phyloP scores from a whole-genome alignment of 2,113 vertebrate genomes.

The Odocoileus hemionus region DNA sequence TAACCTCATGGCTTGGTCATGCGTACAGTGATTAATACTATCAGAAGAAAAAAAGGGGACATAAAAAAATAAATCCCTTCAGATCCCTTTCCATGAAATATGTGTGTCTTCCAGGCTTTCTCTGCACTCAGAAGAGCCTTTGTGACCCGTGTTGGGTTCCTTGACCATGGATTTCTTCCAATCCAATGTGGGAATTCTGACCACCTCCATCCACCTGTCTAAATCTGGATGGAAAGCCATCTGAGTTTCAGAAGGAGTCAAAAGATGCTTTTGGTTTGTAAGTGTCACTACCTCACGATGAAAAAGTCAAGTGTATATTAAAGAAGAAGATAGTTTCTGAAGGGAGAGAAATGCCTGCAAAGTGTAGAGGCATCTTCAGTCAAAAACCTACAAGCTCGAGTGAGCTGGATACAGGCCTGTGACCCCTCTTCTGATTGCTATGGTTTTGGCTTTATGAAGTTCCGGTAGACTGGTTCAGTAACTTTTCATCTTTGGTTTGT shows the following conservation, averaged over 20 bases:
- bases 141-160: background rate
- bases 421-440: background rate
- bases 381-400: background rate
- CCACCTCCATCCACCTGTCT: background rate
- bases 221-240: background rate
- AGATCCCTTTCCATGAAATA: background rate
- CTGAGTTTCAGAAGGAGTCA: background rate
- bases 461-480: background rate
- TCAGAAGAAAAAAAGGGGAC: background rate
- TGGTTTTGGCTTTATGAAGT: background rate
- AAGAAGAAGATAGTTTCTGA: background rate
- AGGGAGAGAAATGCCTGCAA: background rate
- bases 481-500: slow-evolving; percentile 44
- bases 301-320: background rate
- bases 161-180: background rate
- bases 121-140: background rate
- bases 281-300: background rate
- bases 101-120: background rate
- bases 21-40: background rate
- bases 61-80: background rate
- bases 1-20: background rate
- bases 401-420: background rate
- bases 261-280: slow-evolving; percentile 52
- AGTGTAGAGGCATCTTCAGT: background rate
- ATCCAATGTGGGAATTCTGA: background rate